phyloP scores from a whole-genome alignment of 2,797 vertebrate species.

The Clarias platycephalus region DNA sequence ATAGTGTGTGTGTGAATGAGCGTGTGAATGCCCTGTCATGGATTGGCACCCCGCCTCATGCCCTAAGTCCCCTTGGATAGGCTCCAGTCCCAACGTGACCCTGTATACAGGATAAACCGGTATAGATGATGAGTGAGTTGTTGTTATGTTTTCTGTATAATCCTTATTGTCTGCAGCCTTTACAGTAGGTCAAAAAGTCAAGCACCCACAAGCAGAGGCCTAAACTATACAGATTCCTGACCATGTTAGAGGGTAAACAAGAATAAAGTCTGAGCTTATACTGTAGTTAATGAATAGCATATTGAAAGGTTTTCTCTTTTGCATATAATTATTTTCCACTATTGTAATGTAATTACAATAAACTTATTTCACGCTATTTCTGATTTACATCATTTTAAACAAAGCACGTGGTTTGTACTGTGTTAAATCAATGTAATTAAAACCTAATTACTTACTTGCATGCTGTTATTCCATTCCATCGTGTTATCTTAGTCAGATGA shows the following conservation, averaged over 20 bases:
- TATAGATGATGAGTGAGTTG: too few relatives aligned
- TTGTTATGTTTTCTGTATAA: background rate
- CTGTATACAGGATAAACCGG: too few relatives aligned
- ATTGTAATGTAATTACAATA: background rate
- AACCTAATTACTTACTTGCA: background rate
- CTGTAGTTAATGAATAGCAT: background rate
- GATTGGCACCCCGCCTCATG: too few relatives aligned
- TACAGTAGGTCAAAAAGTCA: slow-evolving; percentile 1
- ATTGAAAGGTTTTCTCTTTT: background rate
- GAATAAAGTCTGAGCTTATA: background rate
- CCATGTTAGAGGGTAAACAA: background rate
- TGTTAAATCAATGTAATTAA: background rate
- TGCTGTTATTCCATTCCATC: background rate
- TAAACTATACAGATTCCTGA: background rate
- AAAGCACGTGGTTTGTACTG: background rate
- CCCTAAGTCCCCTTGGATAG: too few relatives aligned
- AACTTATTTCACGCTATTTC: background rate
- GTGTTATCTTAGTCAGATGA: background rate
- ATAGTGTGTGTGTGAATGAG: background rate
- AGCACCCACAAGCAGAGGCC: background rate
- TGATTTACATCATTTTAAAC: background rate
- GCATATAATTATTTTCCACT: background rate
- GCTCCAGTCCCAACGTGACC: too few relatives aligned
- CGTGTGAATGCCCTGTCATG: too few relatives aligned
- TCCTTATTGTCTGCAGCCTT: background rate